These are phyloP conservation scores for Cataglyphis albicans DNA, from an alignment of 2,888 invertebrate species.

Conservation along the genomic window DNA sequence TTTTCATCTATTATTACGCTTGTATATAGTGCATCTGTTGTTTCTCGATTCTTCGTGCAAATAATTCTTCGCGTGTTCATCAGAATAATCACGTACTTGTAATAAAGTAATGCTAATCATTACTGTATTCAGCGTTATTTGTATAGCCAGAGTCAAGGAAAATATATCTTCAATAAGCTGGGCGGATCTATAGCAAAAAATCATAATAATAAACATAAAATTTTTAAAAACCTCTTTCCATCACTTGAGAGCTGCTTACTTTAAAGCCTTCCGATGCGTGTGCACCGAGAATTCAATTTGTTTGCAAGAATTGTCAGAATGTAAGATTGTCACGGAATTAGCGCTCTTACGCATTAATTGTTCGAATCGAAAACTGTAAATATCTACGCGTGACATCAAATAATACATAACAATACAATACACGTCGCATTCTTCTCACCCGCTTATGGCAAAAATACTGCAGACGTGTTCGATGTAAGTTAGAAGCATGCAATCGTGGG, in stretches of 20 bases:
- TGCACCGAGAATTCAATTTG: constrained; percentile 21
- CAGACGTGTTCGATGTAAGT: constrained; percentile 37
- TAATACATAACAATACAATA: background rate
- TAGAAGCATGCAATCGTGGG: constrained; percentile 35
- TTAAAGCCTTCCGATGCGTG: constrained; percentile 26
- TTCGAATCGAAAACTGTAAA: constrained; percentile 40
- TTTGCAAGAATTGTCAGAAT: background rate
- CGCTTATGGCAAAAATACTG: constrained; percentile 27
- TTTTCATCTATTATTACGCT: background rate
- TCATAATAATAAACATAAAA: background rate
- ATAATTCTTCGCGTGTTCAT: background rate
- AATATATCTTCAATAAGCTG: constrained; percentile 43
- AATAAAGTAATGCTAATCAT: constrained; percentile 51
- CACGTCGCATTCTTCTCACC: background rate
- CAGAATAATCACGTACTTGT: constrained; percentile 41
- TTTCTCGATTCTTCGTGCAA: background rate
- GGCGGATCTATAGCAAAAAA: constrained; percentile 28
- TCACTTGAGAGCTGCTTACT: constrained; percentile 29
- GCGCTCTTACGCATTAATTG: background rate
- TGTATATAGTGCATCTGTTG: background rate
- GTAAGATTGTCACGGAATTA: background rate
- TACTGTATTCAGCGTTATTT: constrained; percentile 35
- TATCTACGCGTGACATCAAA: background rate
- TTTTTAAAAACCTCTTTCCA: background rate
- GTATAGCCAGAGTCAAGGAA: constrained; percentile 42